Percentiles rank a stretch among this genome's conserved stretches.
phyloP scores from a whole-genome alignment of 2,797 vertebrate species.

The Oophaga sylvatica region DNA sequence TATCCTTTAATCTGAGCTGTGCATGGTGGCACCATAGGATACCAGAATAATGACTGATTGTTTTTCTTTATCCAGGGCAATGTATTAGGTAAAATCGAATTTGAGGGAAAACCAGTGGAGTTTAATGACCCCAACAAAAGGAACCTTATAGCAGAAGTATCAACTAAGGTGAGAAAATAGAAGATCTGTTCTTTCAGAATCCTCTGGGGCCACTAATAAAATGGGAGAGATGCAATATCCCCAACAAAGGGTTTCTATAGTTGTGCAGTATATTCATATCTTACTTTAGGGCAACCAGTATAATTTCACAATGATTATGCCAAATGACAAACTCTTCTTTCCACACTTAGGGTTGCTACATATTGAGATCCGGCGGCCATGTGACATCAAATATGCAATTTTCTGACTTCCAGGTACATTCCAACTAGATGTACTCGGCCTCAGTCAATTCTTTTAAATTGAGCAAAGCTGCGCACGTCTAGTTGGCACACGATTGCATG shows the following conservation, averaged over 20 bases:
- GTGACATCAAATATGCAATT: too few relatives aligned
- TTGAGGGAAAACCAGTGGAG: conserved; percentile 88
- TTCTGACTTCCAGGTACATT: too few relatives aligned
- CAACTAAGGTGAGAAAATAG: conserved; percentile 84
- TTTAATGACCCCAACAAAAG: conserved; percentile 86
- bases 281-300: not conserved
- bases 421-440: too few relatives aligned
- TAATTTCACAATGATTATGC: not conserved
- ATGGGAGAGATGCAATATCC: not conserved
- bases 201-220: not conserved
- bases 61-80: conserved; percentile 81
- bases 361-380: too few relatives aligned
- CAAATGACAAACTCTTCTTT: too few relatives aligned
- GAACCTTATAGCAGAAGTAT: conserved; percentile 90
- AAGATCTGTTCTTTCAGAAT: not conserved
- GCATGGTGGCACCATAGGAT: not conserved
- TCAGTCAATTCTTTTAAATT: too few relatives aligned
- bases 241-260: not conserved
- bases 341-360: too few relatives aligned
- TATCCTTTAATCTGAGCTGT: not conserved
- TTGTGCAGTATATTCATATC: not conserved
- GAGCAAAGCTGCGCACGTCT: too few relatives aligned
- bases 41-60: not conserved
- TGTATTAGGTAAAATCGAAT: conserved; percentile 93
- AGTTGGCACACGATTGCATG: too few relatives aligned